Evolutionary conservation across 2,888 invertebrate genomes (phyloP).

Genomic region (Microctonus aethiopoides): DNA sequence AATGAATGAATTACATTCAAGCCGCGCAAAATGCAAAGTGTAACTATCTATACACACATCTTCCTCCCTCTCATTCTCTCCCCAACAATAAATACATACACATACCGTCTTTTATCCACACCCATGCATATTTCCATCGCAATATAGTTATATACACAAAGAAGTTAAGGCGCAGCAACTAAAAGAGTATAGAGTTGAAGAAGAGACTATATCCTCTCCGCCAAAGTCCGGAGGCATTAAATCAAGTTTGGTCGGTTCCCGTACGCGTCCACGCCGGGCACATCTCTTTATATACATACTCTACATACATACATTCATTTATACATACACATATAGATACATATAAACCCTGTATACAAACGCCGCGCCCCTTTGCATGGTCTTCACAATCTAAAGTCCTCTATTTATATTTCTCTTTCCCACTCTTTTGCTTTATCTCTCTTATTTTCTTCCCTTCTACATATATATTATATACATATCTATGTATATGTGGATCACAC

Average conservation of each 20-base stretch:
- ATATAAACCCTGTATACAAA: too few relatives aligned
- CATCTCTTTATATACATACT: conserved; percentile 22
- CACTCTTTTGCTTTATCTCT: conserved; percentile 19
- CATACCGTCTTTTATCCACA: too few relatives aligned
- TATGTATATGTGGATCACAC: conserved; percentile 34
- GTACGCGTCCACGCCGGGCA: conserved; percentile 29
- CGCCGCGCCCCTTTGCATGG: conserved; percentile 23
- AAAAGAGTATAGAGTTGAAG: conserved; percentile 27
- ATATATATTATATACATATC: not conserved
- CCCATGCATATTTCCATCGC: not conserved
- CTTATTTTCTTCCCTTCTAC: conserved; percentile 22
- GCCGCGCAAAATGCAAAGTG: conserved; percentile 2
- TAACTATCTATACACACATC: not conserved
- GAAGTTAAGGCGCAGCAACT: not conserved
- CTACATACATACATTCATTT: too few relatives aligned
- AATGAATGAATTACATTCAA: not conserved
- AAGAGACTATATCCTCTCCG: conserved; percentile 33
- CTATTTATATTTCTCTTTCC: too few relatives aligned
- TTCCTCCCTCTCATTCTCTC: not conserved
- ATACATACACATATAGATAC: too few relatives aligned
- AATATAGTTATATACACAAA: conserved; percentile 1
- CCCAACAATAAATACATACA: not conserved
- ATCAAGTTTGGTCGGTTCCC: conserved; percentile 58
- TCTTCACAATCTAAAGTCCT: conserved; percentile 14
- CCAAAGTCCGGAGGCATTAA: conserved; percentile 55